Base-by-base conservation (phyloP, 2,888 invertebrate genomes). In the Neocrepidodera transversa region DNA sequence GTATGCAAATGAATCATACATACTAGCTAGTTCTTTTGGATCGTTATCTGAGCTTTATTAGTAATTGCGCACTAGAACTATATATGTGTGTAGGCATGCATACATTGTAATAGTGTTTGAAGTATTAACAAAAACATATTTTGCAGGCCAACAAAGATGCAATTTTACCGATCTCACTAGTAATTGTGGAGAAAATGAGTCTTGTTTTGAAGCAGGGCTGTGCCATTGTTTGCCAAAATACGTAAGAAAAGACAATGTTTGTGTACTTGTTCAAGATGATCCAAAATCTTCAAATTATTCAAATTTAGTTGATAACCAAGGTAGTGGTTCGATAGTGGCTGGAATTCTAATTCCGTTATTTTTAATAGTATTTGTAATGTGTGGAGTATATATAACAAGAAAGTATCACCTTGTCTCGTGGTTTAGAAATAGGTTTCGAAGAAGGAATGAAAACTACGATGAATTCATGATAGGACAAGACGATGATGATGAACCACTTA, bases 401-500 rank as follows among this genome's bases (percentile, higher is more conserved):
- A 77, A 73, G 63, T 78, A 76, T 60, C 72, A 75, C 47, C 42
- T 79, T 43, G 52, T 76, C 23, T 68, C 68, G 49, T 77, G 76
- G 77, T 57, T 79, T 26, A 71, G 76, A 55, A 75, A 69, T 56
- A 79, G 76, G 65, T 65, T 79, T 32, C 71, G 70, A 67, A 74
- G 76, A 71, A 76, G 78, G 71, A 73, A 74, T 61, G 72, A 70
- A 61, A 78, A 73, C 63, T 80, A 79, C 63, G 79, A 80, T 68
- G 80, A 80, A 66, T 79, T 80, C 58, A 80, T 80, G 79, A 79
- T 80, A 63, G 80, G 80, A 4, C 76, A 77, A 60, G 79, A 79
- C 66, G 62, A 73, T 51, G 76, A 78, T 61, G 79, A 80, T 66
- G 60, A 60, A 48, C 60, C 60, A 28, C 52, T 60, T 11, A 38